Evolutionary conservation across 2,888 invertebrate species (phyloP).

Genomic region (Aphrophora alni): DNA sequence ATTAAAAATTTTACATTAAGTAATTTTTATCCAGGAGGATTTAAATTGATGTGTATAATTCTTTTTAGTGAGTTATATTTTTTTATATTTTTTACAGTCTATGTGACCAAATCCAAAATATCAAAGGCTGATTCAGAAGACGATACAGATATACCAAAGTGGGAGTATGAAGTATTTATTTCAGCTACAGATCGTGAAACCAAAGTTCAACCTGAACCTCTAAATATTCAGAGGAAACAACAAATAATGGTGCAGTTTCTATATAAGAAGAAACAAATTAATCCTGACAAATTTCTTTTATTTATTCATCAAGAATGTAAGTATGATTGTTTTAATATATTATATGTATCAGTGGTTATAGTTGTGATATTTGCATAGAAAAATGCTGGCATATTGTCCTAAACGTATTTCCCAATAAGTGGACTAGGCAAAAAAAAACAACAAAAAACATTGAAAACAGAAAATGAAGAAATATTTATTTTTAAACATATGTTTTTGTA

Average conservation of each 20-base stretch:
- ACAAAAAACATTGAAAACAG: no score
- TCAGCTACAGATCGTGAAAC: constrained; percentile 39
- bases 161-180: constrained; percentile 38
- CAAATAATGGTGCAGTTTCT: constrained; percentile 84
- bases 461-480: no score
- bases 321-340: constrained; percentile 52
- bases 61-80: constrained; percentile 14
- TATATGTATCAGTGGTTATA: no score
- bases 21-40: no score
- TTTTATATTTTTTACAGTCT: constrained; percentile 55
- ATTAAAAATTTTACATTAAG: background rate
- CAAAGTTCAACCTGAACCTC: constrained; percentile 55
- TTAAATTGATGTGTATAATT: background rate
- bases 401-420: no score
- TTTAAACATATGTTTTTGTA: no score
- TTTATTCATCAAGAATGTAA: constrained; percentile 81
- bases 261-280: constrained; percentile 62
- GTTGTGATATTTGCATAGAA: no score
- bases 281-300: constrained; percentile 69
- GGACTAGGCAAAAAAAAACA: no score
- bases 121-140: constrained; percentile 52
- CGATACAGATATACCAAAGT: constrained; percentile 54
- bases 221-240: constrained; percentile 66
- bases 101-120: constrained; percentile 65
- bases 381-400: no score